These are phyloP conservation scores for Knipowitschia caucasica DNA, from an alignment of 2,797 vertebrate genomes.

Conservation along the genomic window DNA sequence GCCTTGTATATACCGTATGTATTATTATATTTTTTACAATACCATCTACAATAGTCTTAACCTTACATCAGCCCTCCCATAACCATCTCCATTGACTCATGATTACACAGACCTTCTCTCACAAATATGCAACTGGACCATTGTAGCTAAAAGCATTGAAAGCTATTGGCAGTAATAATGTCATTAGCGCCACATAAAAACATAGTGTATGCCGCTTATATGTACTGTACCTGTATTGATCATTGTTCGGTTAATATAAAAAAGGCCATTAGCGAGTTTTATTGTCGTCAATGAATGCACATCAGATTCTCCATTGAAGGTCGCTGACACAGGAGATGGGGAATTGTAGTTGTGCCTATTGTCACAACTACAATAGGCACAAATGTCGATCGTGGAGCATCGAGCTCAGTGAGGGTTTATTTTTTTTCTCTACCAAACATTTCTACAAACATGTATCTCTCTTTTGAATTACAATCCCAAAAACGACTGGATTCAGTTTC, in stretches of 20 bases:
- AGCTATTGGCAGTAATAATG: constrained; percentile 22
- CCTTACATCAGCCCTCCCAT: not conserved
- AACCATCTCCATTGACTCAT: constrained; percentile 21
- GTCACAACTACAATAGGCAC: constrained; percentile 31
- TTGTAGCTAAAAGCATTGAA: constrained; percentile 25
- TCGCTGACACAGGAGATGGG: constrained; percentile 26
- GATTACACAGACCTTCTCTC: constrained; percentile 19
- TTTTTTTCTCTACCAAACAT: constrained; percentile 19
- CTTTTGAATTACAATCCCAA: not conserved
- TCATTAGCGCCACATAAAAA: constrained; percentile 8
- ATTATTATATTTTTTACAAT: not conserved
- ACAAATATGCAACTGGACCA: too few species aligned
- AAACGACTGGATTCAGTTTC: not conserved
- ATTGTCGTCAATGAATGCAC: constrained; percentile 33
- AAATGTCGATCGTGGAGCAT: constrained; percentile 11
- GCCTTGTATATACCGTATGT: too few species aligned
- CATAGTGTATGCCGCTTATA: not conserved
- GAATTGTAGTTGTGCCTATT: constrained; percentile 24
- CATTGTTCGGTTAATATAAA: constrained; percentile 14
- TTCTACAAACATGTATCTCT: constrained; percentile 7
- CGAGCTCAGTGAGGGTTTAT: constrained; percentile 14
- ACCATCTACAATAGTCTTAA: too few species aligned
- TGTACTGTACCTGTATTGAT: constrained; percentile 19
- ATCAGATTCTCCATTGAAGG: constrained; percentile 20
- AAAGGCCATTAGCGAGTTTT: constrained; percentile 16